Evolutionary conservation across 2,888 invertebrate species (phyloP).

Genomic region (Trimorus sp.): DNA sequence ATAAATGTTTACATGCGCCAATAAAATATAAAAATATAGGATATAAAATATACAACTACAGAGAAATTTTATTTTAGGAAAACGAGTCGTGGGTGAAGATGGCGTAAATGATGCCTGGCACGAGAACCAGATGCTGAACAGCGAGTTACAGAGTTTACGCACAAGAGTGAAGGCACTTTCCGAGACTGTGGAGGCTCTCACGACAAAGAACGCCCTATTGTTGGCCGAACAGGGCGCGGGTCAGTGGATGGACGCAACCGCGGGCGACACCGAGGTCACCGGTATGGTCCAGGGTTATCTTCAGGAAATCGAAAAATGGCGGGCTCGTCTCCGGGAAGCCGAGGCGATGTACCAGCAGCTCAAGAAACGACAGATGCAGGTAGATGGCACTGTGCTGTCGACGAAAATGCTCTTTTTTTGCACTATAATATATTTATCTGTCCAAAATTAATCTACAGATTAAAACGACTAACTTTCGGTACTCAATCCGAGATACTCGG

Average conservation of each 20-base stretch:
- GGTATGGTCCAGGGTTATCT: constrained; percentile 92
- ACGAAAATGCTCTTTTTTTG: too few relatives aligned
- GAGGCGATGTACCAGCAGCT: constrained; percentile 90
- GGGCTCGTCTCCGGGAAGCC: constrained; percentile 94
- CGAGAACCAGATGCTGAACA: constrained; percentile 95
- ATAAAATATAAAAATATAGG: too few relatives aligned
- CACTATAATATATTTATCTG: too few relatives aligned
- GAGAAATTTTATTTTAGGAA: too few relatives aligned
- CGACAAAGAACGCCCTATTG: constrained; percentile 90
- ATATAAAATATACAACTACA: too few relatives aligned
- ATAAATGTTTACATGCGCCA: too few relatives aligned
- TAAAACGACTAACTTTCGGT: too few relatives aligned
- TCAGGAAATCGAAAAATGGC: constrained; percentile 94
- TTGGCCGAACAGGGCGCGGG: constrained; percentile 89
- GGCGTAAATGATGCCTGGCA: constrained; percentile 98
- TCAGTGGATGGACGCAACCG: constrained; percentile 83
- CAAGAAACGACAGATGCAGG: constrained; percentile 81
- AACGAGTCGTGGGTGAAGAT: constrained; percentile 92
- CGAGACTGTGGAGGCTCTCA: constrained; percentile 94
- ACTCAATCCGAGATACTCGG: too few relatives aligned
- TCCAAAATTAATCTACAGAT: too few relatives aligned
- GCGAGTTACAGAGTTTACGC: constrained; percentile 93
- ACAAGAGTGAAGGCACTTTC: constrained; percentile 96
- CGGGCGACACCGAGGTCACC: constrained; percentile 83
- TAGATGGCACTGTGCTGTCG: constrained; percentile 38